Evolutionary conservation across 2,888 invertebrate genomes (phyloP), one percentile per base, ranked within the genome.

Genomic region (Phortica okadai): DNA sequence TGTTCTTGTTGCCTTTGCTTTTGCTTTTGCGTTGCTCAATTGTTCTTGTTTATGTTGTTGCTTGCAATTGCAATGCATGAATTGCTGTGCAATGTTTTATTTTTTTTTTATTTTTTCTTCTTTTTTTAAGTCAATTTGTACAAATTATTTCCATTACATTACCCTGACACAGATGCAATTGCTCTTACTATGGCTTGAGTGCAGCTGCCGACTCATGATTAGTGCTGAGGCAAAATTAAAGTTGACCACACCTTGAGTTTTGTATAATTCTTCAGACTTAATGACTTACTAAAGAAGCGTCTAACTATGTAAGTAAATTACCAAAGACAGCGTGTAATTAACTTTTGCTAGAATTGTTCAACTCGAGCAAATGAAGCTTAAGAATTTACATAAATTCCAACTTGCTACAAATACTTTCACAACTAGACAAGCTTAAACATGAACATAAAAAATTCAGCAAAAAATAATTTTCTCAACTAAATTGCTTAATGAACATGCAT

Each of bases 61-160:
- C 21, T 21, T 8, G 25, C 33, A n/a, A 62, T 25, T 62, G 62
- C 7, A 72, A 72, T 72, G 56, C 21, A 72, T 72, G 54, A 33
- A 56, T 72, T 72, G 54, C 54, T 72, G 56, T 42, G n/a, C 41
- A 41, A 5, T 33, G 33, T 16, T 44, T 21, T 21, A 0, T 21
- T 21, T 11, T 44, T 73, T 62, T 14, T 44, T 16, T 62, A 64
- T 64, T 8, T 16, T 14, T 70, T 16, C 25, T 62, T 62, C 25
- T 21, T 8, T 62, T 62, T 74, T 45, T 69, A 44, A 75, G 59
- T 75, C 69, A 75, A 74, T 56, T 66, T 70, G 56, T 59, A 75
- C 64, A 75, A 66, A 69, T 67, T 66, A 73, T 73, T 73, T 73
- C 73, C 58, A 73, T 73, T 73, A 73, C 59, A 73, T 73, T 73